Evolutionary conservation across 2,113 vertebrate species (phyloP), one percentile per base, ranked within the genome.

Genomic region (Mesembrinibis cayennensis): DNA sequence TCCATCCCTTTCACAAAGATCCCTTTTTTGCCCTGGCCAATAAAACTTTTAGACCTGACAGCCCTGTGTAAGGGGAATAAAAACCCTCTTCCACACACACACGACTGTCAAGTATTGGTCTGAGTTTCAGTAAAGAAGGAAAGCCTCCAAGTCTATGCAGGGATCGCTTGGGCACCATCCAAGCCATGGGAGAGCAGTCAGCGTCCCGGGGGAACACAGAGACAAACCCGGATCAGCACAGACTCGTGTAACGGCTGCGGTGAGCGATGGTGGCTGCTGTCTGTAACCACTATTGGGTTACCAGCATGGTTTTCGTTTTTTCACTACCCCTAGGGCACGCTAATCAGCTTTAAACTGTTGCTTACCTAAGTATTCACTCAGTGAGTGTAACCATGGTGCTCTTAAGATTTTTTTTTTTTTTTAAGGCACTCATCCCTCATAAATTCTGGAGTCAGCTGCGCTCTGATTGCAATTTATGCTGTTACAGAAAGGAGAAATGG

Each of bases 241-340:
- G 52, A 2, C 16, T 44, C 8, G 0, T 2, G 27, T 7, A 7
- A 14, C 0, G 23, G 80, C 44, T 23, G 29, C 29, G 38, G 74
- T 34, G 62, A 34, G 12, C 2, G 7, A 9, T 6, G 45, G 62
- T 20, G 21, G n/a, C 6, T 73, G 65, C 53, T 20, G 1, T 6
- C 38, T 69, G 71, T 63, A 79, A 55, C 76, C 49, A 21, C 42
- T 11, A 1, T 4, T 74, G 85, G n/a, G n/a, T 85, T 49, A 74
- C 38, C 74, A 82, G 61, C 47, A 73, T 6, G 29, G 25, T 36
- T 27, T 40, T 58, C 72, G 87, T 55, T 5, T 61, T 92, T 73
- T 66, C 25, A 26, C 12, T 26, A 17, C 44, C 58, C 88, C 21
- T n/a, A n/a, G 45, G 50, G 42, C 69, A 58, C 44, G 7, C 22